Conservation (phyloP, 2,113 vertebrate genomes). For the Drymodes brunneopygia region DNA sequence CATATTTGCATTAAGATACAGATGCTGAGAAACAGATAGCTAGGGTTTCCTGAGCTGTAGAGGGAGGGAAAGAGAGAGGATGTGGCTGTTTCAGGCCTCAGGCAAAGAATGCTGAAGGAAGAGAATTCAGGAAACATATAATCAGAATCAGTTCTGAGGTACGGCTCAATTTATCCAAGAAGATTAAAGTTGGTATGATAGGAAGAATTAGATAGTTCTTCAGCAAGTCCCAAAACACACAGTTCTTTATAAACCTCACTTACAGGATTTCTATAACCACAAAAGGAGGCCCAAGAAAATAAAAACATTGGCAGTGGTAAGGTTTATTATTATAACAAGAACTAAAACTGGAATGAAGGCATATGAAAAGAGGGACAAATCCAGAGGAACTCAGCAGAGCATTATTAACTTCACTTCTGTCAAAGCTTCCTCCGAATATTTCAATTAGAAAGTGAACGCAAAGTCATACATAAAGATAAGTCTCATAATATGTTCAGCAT, state of each 20-base stretch:
- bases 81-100: not conserved
- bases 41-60: not conserved
- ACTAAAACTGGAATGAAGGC: not conserved
- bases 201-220: not conserved
- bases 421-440: not conserved
- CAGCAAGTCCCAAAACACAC: not conserved
- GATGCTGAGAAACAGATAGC: not conserved
- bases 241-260: not conserved
- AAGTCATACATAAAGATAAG: not conserved
- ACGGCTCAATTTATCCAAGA: slow-evolving; percentile 17
- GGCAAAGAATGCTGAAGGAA: slow-evolving; percentile 15
- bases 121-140: slow-evolving; percentile 16
- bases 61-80: not conserved
- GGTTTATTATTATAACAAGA: not conserved
- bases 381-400: not conserved
- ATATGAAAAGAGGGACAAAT: not conserved
- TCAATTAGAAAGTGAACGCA: not conserved
- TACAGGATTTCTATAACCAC: slow-evolving; percentile 13
- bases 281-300: not conserved
- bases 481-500: not conserved
- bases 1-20: not conserved
- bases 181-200: not conserved
- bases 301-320: not conserved
- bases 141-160: slow-evolving; percentile 21
- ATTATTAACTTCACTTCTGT: not conserved